Evolutionary conservation across 2,113 vertebrate species (phyloP).

Genomic region (Nannobrachium achirus): DNA sequence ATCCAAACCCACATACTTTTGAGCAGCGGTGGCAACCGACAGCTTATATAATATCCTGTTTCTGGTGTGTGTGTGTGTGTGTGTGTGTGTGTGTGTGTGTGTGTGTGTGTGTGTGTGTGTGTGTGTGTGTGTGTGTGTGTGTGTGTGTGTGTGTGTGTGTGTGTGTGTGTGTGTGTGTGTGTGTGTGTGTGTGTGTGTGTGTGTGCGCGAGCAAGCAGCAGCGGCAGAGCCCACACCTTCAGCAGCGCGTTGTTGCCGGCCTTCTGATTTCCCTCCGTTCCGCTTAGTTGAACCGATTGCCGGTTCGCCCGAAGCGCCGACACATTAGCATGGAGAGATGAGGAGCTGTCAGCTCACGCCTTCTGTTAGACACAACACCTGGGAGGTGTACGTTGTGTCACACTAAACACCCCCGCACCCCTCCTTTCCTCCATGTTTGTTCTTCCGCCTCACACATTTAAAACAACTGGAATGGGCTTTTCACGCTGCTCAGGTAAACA

Average conservation of each 20-base stretch:
- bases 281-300: slow-evolving; percentile 33
- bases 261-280: slow-evolving; percentile 36
- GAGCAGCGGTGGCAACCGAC: slow-evolving; percentile 34
- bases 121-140: too few species aligned
- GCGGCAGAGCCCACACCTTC: slow-evolving; percentile 47
- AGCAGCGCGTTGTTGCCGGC: slow-evolving; percentile 22
- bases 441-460: slow-evolving; percentile 10
- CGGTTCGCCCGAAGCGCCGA: slow-evolving; percentile 41
- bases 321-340: slow-evolving; percentile 49
- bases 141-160: too few species aligned
- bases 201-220: slow-evolving; percentile 23
- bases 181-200: neutral
- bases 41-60: slow-evolving; percentile 56
- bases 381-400: slow-evolving; percentile 26
- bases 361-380: slow-evolving; percentile 21
- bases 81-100: too few species aligned
- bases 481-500: slow-evolving; percentile 27
- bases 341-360: slow-evolving; percentile 33
- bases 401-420: slow-evolving; percentile 1
- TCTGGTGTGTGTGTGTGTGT: slow-evolving; percentile 9
- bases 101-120: too few species aligned
- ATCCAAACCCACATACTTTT: slow-evolving; percentile 47
- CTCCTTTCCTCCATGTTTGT: slow-evolving; percentile 15
- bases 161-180: too few species aligned
- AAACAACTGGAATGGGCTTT: slow-evolving; percentile 31